Base-by-base conservation (phyloP, 2,888 invertebrate genomes). In the Eretmocerus hayati region DNA sequence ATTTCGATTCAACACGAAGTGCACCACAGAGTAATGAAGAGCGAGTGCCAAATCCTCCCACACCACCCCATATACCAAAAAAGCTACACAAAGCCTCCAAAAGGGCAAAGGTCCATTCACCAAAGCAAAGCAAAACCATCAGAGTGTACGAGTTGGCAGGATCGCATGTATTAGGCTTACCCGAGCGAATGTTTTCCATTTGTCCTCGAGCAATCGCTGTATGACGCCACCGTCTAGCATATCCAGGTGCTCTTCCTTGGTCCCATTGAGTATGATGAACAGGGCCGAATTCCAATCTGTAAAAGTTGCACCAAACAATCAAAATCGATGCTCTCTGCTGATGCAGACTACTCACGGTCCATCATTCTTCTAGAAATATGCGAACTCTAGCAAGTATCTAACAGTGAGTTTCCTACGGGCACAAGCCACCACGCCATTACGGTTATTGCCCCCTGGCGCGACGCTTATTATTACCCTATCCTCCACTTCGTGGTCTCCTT, bases 151-250 rank as follows among this genome's bases (percentile, higher is more conserved):
- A n/a, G n/a, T n/a, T n/a, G n/a, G n/a, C n/a, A n/a, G n/a, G n/a
- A n/a, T n/a, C n/a, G n/a, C n/a, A n/a, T n/a, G n/a, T n/a, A n/a
- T n/a, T n/a, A n/a, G 36, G 55, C 74, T 65, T 76, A 91, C 91
- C 75, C 89, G 81, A 21, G 95, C 99, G 76, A 94, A 99, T 0
- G 95, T 94, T 73, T 97, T 96, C 99, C 99, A 99, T 72, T 99
- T 99, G 73, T 99, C 97, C 72, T 96, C 96, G 16, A 99, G 78
- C 41, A 99, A 75, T 62, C 94, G 82, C 69, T 96, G 94, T 64
- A 99, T 96, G 48, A 99, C 97, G 23, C 97, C 97, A 40, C 96
- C 95, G 66, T 95, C 95, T 62, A 99, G 77, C 96, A 99, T 99
- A 69, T 97, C 94, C 67, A 99, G 79, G 79, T 99, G 99, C 63